Conservation (phyloP, 1,140 invertebrate genomes). For the Drosophila murphyi region DNA sequence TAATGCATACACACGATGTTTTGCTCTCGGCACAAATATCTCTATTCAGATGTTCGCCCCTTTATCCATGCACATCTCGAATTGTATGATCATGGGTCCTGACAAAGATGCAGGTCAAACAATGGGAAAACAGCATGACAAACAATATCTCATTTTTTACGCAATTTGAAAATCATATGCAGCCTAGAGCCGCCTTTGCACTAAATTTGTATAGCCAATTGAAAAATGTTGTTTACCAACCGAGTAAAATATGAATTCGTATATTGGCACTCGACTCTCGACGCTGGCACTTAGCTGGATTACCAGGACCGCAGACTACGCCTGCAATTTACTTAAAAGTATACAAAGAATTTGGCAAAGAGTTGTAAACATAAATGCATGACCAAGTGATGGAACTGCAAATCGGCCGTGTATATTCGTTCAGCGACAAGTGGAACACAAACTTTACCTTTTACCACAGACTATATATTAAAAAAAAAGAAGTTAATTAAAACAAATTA, state of each 20-base stretch:
- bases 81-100: constrained; percentile 2
- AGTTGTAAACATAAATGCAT: constrained; percentile 74
- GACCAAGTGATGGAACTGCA: constrained; percentile 45
- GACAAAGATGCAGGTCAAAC: constrained; percentile 17
- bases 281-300: constrained; percentile 62
- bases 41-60: constrained; percentile 38
- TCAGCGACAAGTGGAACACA: background rate
- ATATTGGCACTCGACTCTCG: constrained; percentile 21
- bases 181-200: constrained; percentile 18
- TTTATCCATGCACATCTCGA: constrained; percentile 1
- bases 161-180: constrained; percentile 29
- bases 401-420: constrained; percentile 13
- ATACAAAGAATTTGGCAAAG: constrained; percentile 64
- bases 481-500: no score
- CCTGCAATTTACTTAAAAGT: constrained; percentile 76
- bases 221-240: constrained; percentile 71
- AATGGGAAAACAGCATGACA: constrained; percentile 16
- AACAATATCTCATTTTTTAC: constrained; percentile 17
- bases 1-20: constrained; percentile 3
- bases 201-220: constrained; percentile 42
- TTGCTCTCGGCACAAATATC: constrained; percentile 6
- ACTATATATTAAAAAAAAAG: no score
- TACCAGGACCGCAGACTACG: constrained; percentile 20
- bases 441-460: no score
- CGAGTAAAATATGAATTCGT: constrained; percentile 38